Evolutionary conservation across 2,113 vertebrate species (phyloP), one percentile per base, ranked within the genome.

Genomic region (Octodon degus): DNA sequence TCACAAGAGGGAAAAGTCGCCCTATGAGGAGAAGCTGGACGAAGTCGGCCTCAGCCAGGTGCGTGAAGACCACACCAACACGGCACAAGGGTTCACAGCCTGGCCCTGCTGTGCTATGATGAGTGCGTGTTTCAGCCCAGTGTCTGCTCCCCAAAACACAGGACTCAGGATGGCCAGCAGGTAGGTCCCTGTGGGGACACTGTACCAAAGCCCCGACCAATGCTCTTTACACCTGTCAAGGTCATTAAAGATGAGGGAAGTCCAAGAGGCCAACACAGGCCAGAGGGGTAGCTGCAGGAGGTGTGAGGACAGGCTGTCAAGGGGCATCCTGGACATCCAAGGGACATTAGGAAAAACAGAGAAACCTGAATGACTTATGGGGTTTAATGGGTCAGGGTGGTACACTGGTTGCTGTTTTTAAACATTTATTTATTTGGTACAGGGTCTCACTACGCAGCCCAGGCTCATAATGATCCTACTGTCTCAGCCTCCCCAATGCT

Each of bases 341-440:
- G 17, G 60, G 60, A 40, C 24, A 10, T 2, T 11, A 37, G 70
- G 37, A 25, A 12, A 13, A 74, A 1, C 2, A 0, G 4, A 32
- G 30, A 13, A 7, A 53, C n/a, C 30, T 19, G 13, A 47, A 47
- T 8, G 27, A 47, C 58, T 4, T 0, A 1, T 1, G 4, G 60
- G 13, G 37, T 37, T 67, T 1, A 19, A 19, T 6, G 40, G 1
- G 1, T 19, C 17, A 19, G 4, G 1, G 1, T 17, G 4, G 8
- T 37, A 58, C 60, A 11, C n/a, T 24, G 55, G 17, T 58, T 58
- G 16, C 55, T 19, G 55, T 58, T 58, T 55, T 58, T 58, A 58
- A 58, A 58, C 14, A 17, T 58, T 58, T 19, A 58, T 58, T 17
- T 58, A 58, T 58, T 58, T 58, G 55, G 55, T 58, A 58, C 55